A percentile compares a stretch with the other conserved stretches of the same genome.
These are phyloP conservation scores for Arenicola marina DNA, from an alignment of 2,888 invertebrate genomes.

Conservation along the genomic window DNA sequence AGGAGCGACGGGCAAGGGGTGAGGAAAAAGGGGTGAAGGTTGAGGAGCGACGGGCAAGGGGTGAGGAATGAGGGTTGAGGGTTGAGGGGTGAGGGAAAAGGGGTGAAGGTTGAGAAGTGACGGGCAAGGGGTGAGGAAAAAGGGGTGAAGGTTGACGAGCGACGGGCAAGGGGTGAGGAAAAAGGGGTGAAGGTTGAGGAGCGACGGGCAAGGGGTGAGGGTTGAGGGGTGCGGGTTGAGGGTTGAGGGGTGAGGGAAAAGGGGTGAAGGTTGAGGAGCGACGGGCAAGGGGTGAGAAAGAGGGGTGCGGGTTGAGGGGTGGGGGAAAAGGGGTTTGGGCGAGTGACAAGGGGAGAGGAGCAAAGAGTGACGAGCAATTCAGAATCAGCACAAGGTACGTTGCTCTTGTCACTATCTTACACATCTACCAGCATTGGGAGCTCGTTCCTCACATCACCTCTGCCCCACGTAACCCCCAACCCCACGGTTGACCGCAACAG, in stretches of 20 bases:
- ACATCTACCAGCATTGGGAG: too few species aligned
- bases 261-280: conserved; percentile 3
- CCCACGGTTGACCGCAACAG: too few species aligned
- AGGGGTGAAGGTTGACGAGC: background rate
- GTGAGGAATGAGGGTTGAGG: background rate
- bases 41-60: background rate
- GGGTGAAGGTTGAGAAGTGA: background rate
- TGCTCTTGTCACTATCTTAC: too few species aligned
- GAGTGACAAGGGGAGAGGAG: too few species aligned
- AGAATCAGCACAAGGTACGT: too few species aligned
- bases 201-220: conserved; percentile 9
- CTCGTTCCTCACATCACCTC: too few species aligned
- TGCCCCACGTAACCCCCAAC: too few species aligned
- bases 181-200: conserved; percentile 5
- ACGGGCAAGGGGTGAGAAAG: background rate
- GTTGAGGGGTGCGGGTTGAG: conserved; percentile 2
- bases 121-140: background rate
- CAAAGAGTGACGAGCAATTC: too few species aligned
- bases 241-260: conserved; percentile 9
- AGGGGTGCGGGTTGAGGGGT: too few species aligned
- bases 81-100: background rate
- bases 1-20: background rate
- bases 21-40: background rate
- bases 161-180: background rate
- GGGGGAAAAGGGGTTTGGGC: too few species aligned